Conservation (phyloP, 1,140 invertebrate genomes). For the Frieseomelitta varia region DNA sequence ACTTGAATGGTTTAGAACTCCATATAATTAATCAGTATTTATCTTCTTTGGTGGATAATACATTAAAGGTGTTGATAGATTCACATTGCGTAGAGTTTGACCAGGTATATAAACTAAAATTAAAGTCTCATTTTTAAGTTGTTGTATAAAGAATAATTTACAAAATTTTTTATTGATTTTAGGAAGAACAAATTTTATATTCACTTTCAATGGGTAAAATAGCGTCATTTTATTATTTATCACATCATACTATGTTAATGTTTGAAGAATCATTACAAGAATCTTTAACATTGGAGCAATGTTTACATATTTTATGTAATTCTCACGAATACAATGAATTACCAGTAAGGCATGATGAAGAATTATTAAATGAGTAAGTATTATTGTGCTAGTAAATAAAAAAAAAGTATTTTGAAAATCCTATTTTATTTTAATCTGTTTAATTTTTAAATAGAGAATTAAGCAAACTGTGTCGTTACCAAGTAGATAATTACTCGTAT, state of each 20-base stretch:
- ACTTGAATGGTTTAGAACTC: conserved; percentile 89
- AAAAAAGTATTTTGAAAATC: not conserved
- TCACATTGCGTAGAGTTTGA: conserved; percentile 90
- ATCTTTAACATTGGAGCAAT: conserved; percentile 87
- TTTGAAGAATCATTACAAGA: conserved; percentile 88
- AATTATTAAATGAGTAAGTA: conserved; percentile 93
- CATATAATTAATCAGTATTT: conserved; percentile 89
- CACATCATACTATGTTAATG: conserved; percentile 93
- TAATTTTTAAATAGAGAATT: conserved; percentile 86
- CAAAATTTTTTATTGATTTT: conserved; percentile 55
- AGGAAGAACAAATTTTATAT: conserved; percentile 88
- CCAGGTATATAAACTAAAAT: conserved; percentile 75
- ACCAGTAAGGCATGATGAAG: conserved; percentile 99
- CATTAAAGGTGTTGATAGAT: conserved; percentile 87
- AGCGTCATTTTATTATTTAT: conserved; percentile 98
- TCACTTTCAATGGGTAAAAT: conserved; percentile 96
- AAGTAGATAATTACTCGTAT: conserved; percentile 87
- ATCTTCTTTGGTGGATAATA: conserved; percentile 89
- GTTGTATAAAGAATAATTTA: not conserved
- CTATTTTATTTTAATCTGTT: not conserved
- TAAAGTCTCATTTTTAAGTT: not conserved
- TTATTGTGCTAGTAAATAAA: not conserved
- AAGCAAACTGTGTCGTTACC: conserved; percentile 89
- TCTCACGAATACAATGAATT: conserved; percentile 96
- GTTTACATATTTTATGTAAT: conserved; percentile 91